phyloP scores from a whole-genome alignment of 2,797 vertebrate genomes.

The Fratercula arctica region DNA sequence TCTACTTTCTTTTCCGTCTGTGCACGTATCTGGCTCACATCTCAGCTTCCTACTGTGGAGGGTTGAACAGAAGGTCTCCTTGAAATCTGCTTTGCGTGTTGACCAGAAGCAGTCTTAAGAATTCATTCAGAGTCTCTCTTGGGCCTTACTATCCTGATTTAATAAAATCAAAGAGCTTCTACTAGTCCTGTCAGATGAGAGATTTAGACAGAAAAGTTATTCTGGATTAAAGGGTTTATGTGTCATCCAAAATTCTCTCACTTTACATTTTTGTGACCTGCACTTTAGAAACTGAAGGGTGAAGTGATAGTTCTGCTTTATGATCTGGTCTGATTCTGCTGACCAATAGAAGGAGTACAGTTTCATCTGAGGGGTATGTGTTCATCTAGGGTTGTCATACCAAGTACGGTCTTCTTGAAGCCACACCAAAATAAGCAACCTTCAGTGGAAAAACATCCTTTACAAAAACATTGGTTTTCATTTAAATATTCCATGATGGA shows the following conservation, averaged over 20 bases:
- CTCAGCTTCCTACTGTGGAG: background rate
- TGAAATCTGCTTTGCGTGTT: background rate
- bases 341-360: background rate
- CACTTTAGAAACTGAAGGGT: background rate
- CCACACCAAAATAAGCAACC: rapidly evolving
- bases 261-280: background rate
- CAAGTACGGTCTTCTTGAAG: background rate
- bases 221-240: background rate
- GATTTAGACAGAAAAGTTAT: background rate
- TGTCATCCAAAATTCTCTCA: background rate
- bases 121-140: background rate
- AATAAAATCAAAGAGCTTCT: background rate
- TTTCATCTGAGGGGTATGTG: background rate
- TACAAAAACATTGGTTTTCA: background rate
- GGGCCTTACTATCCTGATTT: background rate
- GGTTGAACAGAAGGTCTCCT: background rate
- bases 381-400: background rate
- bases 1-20: background rate
- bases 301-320: background rate
- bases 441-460: background rate
- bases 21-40: background rate
- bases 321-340: background rate
- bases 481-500: background rate
- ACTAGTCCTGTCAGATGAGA: background rate
- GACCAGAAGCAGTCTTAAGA: background rate